Base-by-base conservation (phyloP, 2,113 vertebrate genomes). In the Podilymbus podiceps region DNA sequence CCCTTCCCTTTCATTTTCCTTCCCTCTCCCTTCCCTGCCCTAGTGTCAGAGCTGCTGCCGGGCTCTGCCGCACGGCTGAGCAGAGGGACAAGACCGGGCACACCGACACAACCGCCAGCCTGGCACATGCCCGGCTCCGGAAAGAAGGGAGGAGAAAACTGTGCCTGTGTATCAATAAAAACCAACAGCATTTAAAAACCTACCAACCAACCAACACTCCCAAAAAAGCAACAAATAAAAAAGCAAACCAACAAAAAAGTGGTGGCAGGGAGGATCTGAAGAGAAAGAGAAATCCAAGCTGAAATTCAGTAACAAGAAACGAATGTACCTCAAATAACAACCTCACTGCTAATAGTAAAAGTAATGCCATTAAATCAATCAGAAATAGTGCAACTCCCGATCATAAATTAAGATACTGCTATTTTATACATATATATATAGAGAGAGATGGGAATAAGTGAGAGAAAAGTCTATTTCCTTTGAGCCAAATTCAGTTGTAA, bases 221-320 rank as follows among this genome's bases (percentile, higher is more conserved):
- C 25, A 88, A 23, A 40, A 63, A 30, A 40, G 16, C 44, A 42
- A 24, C 5, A 24, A 50, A 50, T 5, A 50, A 21, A 14, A 25
- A 38, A 38, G 8, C 38, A 38, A 38, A 38, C 38, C 38, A 38
- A 38, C 38, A 16, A 30, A 35, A 19, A 28, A 24, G 7, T 9
- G 27, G 8, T 42, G 46, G 69, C 49, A 50, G 67, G 82, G 91
- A 94, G 64, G 89, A 80, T 96, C 68, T 89, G 52, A 52, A 53
- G 75, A 81, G 64, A 73, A 33, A 49, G 59, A 82, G 67, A 91
- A 96, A 95, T 93, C 91, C 75, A 68, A 93, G 87, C 49, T 91
- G 83, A 93, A 96, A 93, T 92, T 95, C 92, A 85, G 90, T 87
- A 97, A 94, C 80, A 88, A 93, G 95, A 89, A 95, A 91, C 85